phyloP scores from a whole-genome alignment of 2,113 vertebrate genomes.

The Spermophilus dauricus region DNA sequence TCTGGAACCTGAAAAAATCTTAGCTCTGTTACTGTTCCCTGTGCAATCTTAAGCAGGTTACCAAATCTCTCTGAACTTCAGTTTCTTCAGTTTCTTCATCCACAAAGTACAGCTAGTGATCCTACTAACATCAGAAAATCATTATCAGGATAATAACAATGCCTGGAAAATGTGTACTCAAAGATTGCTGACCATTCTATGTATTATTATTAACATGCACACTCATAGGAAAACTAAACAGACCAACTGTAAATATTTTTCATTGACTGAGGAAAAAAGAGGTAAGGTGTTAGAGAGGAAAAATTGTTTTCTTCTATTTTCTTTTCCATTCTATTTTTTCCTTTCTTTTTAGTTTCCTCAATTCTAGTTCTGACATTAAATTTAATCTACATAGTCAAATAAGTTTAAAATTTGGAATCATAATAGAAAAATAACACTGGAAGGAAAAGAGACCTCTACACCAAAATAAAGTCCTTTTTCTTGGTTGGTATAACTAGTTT shows the following conservation, averaged over 20 bases:
- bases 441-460: background rate
- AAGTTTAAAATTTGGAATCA: background rate
- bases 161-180: background rate
- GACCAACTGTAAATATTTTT: background rate
- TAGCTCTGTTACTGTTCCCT: background rate
- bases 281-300: background rate
- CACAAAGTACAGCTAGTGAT: background rate
- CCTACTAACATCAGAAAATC: background rate
- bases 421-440: background rate
- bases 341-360: conserved; percentile 20
- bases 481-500: background rate
- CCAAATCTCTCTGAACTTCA: background rate
- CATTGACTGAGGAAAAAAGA: background rate
- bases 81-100: conserved; percentile 41
- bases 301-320: background rate
- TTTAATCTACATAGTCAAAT: background rate
- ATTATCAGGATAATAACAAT: conserved; percentile 9
- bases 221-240: background rate
- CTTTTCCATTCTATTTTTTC: conserved; percentile 23
- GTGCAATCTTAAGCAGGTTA: background rate
- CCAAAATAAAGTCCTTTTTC: conserved; percentile 3
- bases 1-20: conserved; percentile 7
- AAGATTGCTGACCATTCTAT: background rate
- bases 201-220: background rate
- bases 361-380: background rate